A percentile compares a stretch with the other conserved stretches of the same genome.
phyloP scores from a whole-genome alignment of 2,113 vertebrate genomes.

The Colinus virginianus region DNA sequence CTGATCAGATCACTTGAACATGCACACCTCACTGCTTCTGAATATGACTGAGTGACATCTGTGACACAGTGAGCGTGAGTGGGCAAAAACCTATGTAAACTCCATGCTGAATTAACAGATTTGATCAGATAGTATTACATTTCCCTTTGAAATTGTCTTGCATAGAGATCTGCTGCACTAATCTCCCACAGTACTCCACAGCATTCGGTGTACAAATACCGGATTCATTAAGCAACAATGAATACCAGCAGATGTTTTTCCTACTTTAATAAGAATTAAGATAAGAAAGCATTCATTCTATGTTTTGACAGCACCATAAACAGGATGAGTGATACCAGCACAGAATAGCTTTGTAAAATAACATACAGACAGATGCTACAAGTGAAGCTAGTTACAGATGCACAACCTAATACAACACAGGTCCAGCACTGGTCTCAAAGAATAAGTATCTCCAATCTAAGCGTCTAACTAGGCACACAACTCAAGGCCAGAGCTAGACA shows the following conservation, averaged over 20 bases:
- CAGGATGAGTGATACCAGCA: background rate
- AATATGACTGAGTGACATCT: background rate
- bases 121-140: background rate
- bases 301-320: background rate
- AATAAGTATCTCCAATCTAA: background rate
- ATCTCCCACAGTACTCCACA: background rate
- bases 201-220: background rate
- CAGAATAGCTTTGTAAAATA: background rate
- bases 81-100: background rate
- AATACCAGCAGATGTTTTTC: background rate
- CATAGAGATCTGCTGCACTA: background rate
- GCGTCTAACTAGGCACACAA: background rate
- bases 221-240: background rate
- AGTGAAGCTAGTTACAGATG: background rate
- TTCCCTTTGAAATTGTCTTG: background rate
- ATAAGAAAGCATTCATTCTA: background rate
- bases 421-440: background rate
- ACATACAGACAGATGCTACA: background rate
- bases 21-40: background rate
- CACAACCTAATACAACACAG: background rate
- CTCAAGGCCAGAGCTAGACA: background rate
- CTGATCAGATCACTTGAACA: background rate
- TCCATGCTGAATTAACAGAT: background rate
- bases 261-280: background rate
- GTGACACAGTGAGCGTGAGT: background rate